Evolutionary conservation across 1,140 invertebrate species (phyloP).

Genomic region (Panonychus citri): DNA sequence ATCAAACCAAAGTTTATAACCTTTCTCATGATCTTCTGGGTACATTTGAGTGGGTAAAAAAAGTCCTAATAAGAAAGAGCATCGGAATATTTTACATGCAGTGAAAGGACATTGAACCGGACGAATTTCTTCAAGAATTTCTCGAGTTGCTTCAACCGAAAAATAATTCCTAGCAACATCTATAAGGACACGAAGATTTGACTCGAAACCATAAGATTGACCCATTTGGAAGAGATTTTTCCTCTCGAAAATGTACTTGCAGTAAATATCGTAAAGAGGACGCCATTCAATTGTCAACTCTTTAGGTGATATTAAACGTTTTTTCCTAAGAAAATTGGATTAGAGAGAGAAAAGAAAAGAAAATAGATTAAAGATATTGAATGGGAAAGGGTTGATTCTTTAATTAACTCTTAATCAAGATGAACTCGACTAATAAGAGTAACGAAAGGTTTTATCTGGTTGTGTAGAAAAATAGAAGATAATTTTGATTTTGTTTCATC

Average conservation of each 20-base stretch:
- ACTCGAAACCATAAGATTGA: slow-evolving; percentile 21
- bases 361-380: no score
- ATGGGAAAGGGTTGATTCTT: no score
- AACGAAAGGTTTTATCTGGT: no score
- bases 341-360: no score
- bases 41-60: slow-evolving; percentile 49
- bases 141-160: slow-evolving; percentile 43
- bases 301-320: slow-evolving; percentile 42
- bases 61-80: slow-evolving; percentile 37
- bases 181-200: slow-evolving; percentile 20
- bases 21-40: slow-evolving; percentile 34
- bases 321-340: no score
- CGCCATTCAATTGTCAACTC: slow-evolving; percentile 63
- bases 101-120: slow-evolving; percentile 47
- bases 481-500: no score
- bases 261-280: slow-evolving; percentile 47
- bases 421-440: no score
- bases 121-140: slow-evolving; percentile 61
- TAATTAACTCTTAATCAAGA: no score
- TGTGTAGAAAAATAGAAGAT: no score
- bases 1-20: slow-evolving; percentile 56
- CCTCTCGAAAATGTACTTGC: slow-evolving; percentile 28
- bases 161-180: slow-evolving; percentile 34
- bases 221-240: slow-evolving; percentile 30
- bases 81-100: slow-evolving; percentile 32